Conservation (phyloP, 2,888 invertebrate genomes). For the Chironomus riparius region DNA sequence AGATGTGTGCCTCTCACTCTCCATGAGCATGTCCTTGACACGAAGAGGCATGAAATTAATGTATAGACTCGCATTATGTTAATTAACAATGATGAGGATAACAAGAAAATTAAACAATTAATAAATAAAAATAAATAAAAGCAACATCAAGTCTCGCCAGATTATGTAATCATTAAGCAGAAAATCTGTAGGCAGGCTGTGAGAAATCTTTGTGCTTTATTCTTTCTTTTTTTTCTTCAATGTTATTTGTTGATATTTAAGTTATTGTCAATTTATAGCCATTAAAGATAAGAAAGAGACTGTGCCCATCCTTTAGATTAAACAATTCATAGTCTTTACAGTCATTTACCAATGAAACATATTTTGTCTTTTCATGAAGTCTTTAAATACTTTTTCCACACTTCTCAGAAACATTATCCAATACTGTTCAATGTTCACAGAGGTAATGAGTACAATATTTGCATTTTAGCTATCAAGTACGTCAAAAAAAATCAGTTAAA, state of each 20-base stretch:
- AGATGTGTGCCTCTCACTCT: no score
- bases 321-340: neutral
- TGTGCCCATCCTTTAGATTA: neutral
- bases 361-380: neutral
- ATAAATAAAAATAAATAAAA: neutral
- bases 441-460: no score
- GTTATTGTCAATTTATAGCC: neutral
- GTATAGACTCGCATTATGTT: neutral
- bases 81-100: neutral
- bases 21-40: no score
- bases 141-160: neutral
- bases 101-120: slow-evolving; percentile 3
- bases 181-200: neutral
- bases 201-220: neutral
- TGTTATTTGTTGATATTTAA: slow-evolving; percentile 4
- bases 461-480: no score
- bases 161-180: neutral
- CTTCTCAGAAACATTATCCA: no score
- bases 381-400: neutral
- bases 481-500: no score
- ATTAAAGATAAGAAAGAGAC: neutral
- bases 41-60: neutral
- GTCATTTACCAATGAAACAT: neutral
- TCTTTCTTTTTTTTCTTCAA: neutral
- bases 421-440: no score